Base-by-base conservation (phyloP, 2,113 vertebrate genomes). In the Upupa epops region DNA sequence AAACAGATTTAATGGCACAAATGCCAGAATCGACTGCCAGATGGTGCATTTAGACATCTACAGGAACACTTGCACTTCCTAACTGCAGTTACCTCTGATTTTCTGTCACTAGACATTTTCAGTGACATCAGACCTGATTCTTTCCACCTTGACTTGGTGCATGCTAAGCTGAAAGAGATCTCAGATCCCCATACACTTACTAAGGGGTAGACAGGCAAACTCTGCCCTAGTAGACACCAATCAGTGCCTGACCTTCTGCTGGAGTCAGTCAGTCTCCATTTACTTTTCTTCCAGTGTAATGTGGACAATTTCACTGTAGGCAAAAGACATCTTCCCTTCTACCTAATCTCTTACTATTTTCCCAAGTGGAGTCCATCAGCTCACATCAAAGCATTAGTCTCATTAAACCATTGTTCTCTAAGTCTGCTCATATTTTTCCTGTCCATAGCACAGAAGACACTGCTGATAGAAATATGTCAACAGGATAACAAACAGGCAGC, bases 401-500 rank as follows among this genome's bases (percentile, higher is more conserved):
- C 24, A 0, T 93, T 89, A 87, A 95, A 59, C 89, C 79, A 95
- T 95, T 96, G 95, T 96, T 93, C 96, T 94, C 90, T 74, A 74
- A 81, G 80, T 89, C 91, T 93, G 76, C 52, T 92, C 85, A 91
- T 95, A 93, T 56, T 88, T 77, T 96, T 95, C 92, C 79, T 95
- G 93, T 58, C 90, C 84, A 20, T 83, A 80, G 92, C 86, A 92
- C 65, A 96, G 90, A 95, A 92, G 84, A 94, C 86, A 77, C 79
- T 94, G 95, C 89, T 95, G 95, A 95, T 60, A 81, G 94, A 94
- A 93, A 95, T 95, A 95, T 93, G 91, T 96, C 93, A 96, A 93
- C 95, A 94, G 95, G 94, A 96, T 94, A 93, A 87, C 90, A 92
- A 95, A 89, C 75, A 95, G 90, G 94, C 95, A 96, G 90, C 81